Evolutionary conservation across 2,797 vertebrate genomes (phyloP).

Genomic region (Amniataba percoides): DNA sequence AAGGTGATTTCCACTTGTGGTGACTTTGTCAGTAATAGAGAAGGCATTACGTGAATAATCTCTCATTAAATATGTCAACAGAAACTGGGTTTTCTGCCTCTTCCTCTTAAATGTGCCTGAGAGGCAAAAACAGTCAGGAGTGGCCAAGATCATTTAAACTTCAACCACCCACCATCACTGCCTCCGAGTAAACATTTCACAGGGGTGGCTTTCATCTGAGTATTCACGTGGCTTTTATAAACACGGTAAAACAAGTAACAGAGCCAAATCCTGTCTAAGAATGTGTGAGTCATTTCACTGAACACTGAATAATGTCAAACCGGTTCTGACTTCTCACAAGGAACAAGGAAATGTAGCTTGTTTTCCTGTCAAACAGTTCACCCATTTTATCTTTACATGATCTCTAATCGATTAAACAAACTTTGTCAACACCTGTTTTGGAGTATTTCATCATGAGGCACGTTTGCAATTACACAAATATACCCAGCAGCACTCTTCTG

Average conservation of each 20-base stretch:
- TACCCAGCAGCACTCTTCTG: background rate
- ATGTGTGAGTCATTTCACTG: background rate
- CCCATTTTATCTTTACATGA: background rate
- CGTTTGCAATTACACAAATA: too few relatives aligned
- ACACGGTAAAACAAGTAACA: background rate
- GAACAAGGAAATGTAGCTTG: slow-evolving; percentile 4
- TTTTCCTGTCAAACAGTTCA: background rate
- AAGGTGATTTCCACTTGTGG: too few relatives aligned
- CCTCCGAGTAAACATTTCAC: background rate
- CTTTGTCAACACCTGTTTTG: background rate
- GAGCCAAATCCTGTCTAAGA: background rate
- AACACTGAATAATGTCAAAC: background rate
- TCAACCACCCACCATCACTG: background rate
- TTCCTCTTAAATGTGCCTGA: background rate
- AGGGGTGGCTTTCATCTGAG: background rate
- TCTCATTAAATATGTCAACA: background rate
- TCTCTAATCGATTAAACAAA: background rate
- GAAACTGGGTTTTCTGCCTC: background rate
- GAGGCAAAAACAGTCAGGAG: background rate
- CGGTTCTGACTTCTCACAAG: background rate
- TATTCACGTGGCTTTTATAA: background rate
- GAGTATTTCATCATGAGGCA: background rate
- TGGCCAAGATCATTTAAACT: background rate
- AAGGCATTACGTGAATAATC: too few relatives aligned
- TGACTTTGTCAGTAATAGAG: background rate